Evolutionary conservation across 2,797 vertebrate species (phyloP).

Genomic region (Microctenopoma stevenorrisi): DNA sequence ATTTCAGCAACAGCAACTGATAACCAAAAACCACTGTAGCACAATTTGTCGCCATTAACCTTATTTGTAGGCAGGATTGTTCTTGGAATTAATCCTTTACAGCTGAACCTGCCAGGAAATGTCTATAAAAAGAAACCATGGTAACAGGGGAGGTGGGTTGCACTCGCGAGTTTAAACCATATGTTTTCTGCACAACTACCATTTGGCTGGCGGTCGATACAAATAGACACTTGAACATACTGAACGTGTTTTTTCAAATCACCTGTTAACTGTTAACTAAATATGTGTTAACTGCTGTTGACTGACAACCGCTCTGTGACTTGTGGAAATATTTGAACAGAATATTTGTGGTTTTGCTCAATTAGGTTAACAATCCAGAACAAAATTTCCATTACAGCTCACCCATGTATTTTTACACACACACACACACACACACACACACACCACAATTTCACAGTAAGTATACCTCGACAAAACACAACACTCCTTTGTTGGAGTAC

Average conservation of each 20-base stretch:
- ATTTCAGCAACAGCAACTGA: conserved; percentile 3
- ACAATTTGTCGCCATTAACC: conserved; percentile 37
- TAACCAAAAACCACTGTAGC: conserved; percentile 19
- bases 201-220: conserved; percentile 4
- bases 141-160: conserved; percentile 17
- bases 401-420: conserved; percentile 34
- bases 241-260: not conserved
- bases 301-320: conserved; percentile 12
- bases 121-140: conserved; percentile 47
- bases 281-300: too few species aligned
- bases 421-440: conserved; percentile 24
- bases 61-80: conserved; percentile 19
- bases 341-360: conserved; percentile 17
- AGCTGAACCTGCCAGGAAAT: conserved; percentile 32
- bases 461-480: conserved; percentile 38
- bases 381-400: conserved; percentile 29
- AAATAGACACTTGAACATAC: not conserved
- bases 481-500: conserved; percentile 49
- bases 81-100: conserved; percentile 23
- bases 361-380: conserved; percentile 33
- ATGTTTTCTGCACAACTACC: conserved; percentile 32
- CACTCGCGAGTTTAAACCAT: conserved; percentile 40
- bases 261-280: not conserved
- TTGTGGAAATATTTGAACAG: not conserved
- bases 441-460: conserved; percentile 24